These are phyloP conservation scores for Brachionus sp. DNA, from an alignment of 1,140 invertebrate species.

Conservation along the genomic window DNA sequence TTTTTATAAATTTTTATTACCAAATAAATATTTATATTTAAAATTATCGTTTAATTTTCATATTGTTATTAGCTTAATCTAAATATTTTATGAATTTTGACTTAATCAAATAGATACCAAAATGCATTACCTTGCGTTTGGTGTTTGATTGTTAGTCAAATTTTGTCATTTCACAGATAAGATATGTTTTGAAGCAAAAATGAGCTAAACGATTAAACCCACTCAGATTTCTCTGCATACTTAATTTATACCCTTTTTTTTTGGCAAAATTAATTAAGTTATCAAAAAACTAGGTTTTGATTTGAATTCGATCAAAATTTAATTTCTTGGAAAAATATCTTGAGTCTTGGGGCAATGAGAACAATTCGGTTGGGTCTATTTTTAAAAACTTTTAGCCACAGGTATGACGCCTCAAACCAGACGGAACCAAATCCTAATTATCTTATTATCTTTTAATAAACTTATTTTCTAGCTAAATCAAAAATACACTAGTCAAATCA, in stretches of 20 bases:
- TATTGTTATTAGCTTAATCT: neutral
- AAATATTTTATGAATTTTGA: conserved; percentile 1
- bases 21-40: conserved; percentile 31
- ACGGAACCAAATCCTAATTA: neutral
- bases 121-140: neutral
- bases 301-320: neutral
- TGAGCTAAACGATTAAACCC: neutral
- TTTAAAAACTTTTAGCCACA: neutral
- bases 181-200: neutral
- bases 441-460: neutral
- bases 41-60: conserved; percentile 36
- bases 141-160: neutral
- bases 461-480: neutral
- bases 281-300: neutral
- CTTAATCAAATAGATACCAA: neutral
- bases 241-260: neutral
- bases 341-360: neutral
- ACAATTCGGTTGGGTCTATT: neutral
- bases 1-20: neutral
- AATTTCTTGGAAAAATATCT: neutral
- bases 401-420: neutral
- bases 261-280: neutral
- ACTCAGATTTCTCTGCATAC: neutral
- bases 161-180: neutral
- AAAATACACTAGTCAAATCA: neutral